Percentiles rank a stretch among this genome's conserved stretches.
Evolutionary conservation across 2,113 vertebrate species (phyloP).

Genomic region (Herpetotheres cachinnans): DNA sequence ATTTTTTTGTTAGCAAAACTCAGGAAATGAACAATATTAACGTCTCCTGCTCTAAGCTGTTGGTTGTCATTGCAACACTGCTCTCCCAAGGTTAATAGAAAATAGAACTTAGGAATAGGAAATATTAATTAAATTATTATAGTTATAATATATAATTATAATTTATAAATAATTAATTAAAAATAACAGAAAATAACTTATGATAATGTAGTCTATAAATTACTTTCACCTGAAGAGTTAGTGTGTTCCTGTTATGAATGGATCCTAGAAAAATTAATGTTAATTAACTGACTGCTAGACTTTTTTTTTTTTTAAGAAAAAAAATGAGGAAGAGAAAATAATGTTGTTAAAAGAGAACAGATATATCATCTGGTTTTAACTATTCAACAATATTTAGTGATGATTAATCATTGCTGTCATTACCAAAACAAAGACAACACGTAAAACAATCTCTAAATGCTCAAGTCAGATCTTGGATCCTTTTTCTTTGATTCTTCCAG

Average conservation of each 20-base stretch:
- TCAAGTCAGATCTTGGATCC: background rate
- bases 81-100: background rate
- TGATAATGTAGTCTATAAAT: background rate
- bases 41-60: background rate
- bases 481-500: background rate
- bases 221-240: background rate
- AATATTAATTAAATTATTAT: too few species aligned
- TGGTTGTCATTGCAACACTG: background rate
- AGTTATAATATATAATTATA: too few species aligned
- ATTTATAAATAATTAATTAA: too few species aligned
- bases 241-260: background rate
- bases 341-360: background rate
- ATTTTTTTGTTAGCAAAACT: background rate
- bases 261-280: background rate
- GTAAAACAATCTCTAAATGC: background rate
- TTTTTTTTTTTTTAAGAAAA: slow-evolving; percentile 12
- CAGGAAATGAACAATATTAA: background rate
- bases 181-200: background rate
- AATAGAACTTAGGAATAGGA: too few species aligned
- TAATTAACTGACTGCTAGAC: background rate
- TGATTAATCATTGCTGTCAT: background rate
- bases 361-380: slow-evolving; percentile 8
- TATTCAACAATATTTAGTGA: background rate
- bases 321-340: background rate
- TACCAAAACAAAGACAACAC: background rate